Conservation (phyloP, 37 sponge, comb jelly and placozoan genomes). For the Bolinopsis microptera region DNA sequence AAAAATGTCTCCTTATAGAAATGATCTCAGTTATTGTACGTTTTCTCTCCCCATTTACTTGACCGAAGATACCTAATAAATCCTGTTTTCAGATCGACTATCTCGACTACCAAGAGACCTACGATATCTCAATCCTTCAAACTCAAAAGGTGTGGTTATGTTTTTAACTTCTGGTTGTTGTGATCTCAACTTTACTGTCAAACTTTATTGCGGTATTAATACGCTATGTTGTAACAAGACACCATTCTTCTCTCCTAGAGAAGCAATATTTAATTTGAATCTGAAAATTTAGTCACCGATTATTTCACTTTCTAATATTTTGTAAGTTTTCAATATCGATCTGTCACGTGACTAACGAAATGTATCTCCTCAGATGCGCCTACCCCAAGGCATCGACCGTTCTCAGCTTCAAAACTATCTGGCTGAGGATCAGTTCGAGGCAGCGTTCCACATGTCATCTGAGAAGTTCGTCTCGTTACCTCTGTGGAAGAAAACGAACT, state of each 20-base stretch:
- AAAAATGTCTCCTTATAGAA: no score
- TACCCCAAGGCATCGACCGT: not conserved
- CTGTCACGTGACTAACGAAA: no score
- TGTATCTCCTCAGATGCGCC: conserved; percentile 43
- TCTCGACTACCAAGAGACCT: conserved; percentile 11
- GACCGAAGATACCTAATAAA: no score
- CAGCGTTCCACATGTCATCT: not conserved
- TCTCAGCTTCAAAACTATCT: conserved; percentile 29
- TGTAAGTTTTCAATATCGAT: no score
- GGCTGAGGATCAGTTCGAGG: not conserved
- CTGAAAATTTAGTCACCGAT: no score
- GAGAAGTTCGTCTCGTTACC: conserved; percentile 21
- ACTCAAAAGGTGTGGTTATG: not conserved
- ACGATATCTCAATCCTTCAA: not conserved
- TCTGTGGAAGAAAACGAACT: conserved; percentile 16
- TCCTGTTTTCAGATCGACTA: conserved; percentile 29
- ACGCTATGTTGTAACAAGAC: no score
- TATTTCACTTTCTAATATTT: no score
- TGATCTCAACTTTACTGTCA: not conserved
- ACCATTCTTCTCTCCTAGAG: no score
- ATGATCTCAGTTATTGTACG: no score
- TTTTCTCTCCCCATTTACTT: no score
- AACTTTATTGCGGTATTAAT: no score
- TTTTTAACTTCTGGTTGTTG: not conserved
- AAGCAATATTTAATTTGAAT: no score